These are phyloP conservation scores for Blastomussa wellsi DNA, from an alignment of 92 coral and sea anemone species.

Conservation along the genomic window DNA sequence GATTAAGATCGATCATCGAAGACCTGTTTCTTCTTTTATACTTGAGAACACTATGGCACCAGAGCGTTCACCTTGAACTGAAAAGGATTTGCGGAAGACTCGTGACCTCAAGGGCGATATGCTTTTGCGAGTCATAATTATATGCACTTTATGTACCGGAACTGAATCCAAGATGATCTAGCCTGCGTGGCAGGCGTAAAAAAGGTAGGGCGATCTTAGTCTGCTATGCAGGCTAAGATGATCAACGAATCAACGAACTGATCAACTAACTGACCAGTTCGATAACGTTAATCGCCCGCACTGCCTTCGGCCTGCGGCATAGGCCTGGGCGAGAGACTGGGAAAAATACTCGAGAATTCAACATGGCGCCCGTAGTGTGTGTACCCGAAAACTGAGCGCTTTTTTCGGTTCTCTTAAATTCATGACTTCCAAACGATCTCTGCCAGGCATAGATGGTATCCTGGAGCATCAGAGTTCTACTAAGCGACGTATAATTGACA, in stretches of 20 bases:
- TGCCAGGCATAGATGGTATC: background rate
- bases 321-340: constrained; percentile 20
- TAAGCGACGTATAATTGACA: constrained; percentile 10
- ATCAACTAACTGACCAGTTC: no score
- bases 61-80: constrained; percentile 25
- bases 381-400: background rate
- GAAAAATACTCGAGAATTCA: background rate
- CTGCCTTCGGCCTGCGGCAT: background rate
- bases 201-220: no score
- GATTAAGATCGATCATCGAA: constrained; percentile 1
- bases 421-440: constrained; percentile 32
- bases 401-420: background rate
- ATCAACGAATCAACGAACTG: no score
- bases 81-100: background rate
- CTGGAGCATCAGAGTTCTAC: constrained; percentile 1
- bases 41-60: constrained; percentile 18
- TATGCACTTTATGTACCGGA: no score
- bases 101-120: background rate
- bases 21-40: constrained; percentile 17
- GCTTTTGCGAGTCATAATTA: background rate
- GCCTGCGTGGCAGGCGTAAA: no score
- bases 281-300: constrained; percentile 4
- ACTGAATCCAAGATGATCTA: no score
- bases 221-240: no score
- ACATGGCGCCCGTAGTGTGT: background rate